Conservation (phyloP, 1,140 invertebrate species). For the Gryon sp. region DNA sequence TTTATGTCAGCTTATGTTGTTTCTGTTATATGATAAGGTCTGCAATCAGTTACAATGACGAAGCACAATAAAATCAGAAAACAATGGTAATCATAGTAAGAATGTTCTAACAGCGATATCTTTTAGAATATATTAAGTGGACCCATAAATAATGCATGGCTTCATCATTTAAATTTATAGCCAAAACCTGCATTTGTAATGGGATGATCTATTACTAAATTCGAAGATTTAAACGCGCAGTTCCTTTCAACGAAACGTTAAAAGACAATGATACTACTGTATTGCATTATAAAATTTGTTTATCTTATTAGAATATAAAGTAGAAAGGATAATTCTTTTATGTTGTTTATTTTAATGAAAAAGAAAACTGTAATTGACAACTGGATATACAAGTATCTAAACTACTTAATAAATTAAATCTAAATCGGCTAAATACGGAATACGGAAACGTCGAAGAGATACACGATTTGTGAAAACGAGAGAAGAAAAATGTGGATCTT, state of each 20-base stretch:
- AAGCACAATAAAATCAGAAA: slow-evolving; percentile 58
- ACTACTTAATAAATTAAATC: slow-evolving; percentile 8
- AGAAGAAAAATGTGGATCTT: slow-evolving; percentile 25
- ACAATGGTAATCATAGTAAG: slow-evolving; percentile 53
- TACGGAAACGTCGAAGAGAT: slow-evolving; percentile 29
- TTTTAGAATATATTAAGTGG: slow-evolving; percentile 54
- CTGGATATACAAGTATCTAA: background rate
- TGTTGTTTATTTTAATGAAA: too few species aligned
- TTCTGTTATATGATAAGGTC: slow-evolving; percentile 48
- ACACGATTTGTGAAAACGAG: slow-evolving; percentile 42
- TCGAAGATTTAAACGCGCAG: slow-evolving; percentile 22
- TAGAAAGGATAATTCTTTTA: too few species aligned
- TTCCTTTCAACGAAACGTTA: slow-evolving; percentile 13
- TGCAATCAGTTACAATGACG: slow-evolving; percentile 54
- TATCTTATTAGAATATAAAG: too few species aligned
- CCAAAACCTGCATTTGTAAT: slow-evolving; percentile 41
- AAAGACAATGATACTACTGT: slow-evolving; percentile 32
- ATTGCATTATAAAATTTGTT: too few species aligned
- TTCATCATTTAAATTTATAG: slow-evolving; percentile 48
- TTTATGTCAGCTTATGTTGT: slow-evolving; percentile 54
- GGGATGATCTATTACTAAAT: slow-evolving; percentile 33
- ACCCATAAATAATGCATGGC: slow-evolving; percentile 50
- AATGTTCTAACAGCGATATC: slow-evolving; percentile 52
- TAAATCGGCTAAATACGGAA: slow-evolving; percentile 14
- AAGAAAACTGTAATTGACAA: slow-evolving; percentile 15